phyloP scores from a whole-genome alignment of 1,140 invertebrate species.

The Triops longicaudatus region DNA sequence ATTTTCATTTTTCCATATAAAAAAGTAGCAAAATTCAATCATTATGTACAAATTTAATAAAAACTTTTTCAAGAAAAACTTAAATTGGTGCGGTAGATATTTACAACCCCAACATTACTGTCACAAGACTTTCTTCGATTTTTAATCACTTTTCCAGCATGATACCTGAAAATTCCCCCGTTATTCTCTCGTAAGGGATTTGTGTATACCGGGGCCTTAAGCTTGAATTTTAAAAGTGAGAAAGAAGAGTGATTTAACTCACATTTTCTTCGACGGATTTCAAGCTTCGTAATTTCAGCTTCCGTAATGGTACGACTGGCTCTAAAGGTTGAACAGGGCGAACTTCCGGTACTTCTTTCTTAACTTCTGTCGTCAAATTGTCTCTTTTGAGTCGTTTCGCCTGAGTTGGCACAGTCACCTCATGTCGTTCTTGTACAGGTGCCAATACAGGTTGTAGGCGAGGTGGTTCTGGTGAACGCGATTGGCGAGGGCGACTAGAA shows the following conservation, averaged over 20 bases:
- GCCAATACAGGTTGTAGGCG: neutral
- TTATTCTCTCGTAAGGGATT: too few species aligned
- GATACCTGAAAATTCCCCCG: too few species aligned
- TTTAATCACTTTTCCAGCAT: too few species aligned
- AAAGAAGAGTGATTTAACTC: neutral
- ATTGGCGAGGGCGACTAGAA: slow-evolving; percentile 16
- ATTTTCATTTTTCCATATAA: too few species aligned
- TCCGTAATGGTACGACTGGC: neutral
- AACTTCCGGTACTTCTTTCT: neutral
- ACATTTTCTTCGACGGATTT: slow-evolving; percentile 9
- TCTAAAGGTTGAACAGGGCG: neutral
- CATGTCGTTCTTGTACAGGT: neutral
- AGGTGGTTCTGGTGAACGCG: neutral
- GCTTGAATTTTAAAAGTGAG: too few species aligned
- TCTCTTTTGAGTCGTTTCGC: neutral
- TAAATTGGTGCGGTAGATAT: too few species aligned
- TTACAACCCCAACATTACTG: too few species aligned
- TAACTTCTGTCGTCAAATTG: neutral
- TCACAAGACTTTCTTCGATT: too few species aligned
- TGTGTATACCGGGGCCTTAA: too few species aligned
- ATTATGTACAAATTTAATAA: too few species aligned
- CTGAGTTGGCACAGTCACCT: neutral
- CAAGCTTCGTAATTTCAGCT: neutral
- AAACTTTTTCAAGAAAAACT: too few species aligned
- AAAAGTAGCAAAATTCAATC: too few species aligned